Conservation (phyloP, 2,888 invertebrate species). For the Dilophus febrilis region DNA sequence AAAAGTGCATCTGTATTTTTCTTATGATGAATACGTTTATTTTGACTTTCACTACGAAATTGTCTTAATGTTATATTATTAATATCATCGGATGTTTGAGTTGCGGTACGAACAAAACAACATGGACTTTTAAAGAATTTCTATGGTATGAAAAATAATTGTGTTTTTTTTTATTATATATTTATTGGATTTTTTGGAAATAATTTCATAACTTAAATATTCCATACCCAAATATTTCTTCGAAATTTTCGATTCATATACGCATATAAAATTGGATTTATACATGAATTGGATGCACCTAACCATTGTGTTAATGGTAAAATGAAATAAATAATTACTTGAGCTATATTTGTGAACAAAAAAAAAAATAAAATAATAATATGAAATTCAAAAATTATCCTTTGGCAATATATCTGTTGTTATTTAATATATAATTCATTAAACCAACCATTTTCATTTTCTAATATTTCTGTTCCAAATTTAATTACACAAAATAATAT, state of each 20-base stretch:
- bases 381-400: not conserved
- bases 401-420: not conserved
- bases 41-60: no score
- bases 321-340: constrained; percentile 18
- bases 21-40: no score
- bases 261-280: constrained; percentile 39
- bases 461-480: constrained; percentile 16
- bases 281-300: constrained; percentile 36
- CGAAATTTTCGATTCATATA: constrained; percentile 38
- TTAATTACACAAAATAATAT: constrained; percentile 27
- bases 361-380: not conserved
- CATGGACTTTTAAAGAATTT: no score
- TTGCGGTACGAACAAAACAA: no score
- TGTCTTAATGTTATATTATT: no score
- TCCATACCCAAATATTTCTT: constrained; percentile 29
- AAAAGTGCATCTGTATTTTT: no score
- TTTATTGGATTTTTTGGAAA: no score
- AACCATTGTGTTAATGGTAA: constrained; percentile 35
- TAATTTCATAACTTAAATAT: not conserved
- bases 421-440: not conserved
- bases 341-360: constrained; percentile 2
- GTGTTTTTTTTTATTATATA: no score
- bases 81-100: no score
- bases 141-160: no score
- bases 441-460: constrained; percentile 7